phyloP scores from a whole-genome alignment of 2,113 vertebrate genomes.

The Colaptes auratus region DNA sequence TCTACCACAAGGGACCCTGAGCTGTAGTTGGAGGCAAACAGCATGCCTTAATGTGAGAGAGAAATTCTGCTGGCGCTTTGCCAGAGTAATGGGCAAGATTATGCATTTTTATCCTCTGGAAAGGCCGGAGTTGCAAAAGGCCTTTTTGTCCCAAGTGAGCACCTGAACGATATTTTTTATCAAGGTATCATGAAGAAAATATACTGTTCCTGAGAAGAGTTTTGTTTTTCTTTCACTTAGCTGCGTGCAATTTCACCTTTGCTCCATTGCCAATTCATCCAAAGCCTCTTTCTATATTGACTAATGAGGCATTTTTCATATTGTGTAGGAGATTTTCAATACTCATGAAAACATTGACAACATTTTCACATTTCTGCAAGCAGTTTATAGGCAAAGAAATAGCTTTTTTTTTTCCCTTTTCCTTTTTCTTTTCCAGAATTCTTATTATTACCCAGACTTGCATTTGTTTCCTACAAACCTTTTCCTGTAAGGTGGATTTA shows the following conservation, averaged over 20 bases:
- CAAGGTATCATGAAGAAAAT: slow-evolving; percentile 5
- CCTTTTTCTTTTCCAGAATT: neutral
- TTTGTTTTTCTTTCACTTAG: neutral
- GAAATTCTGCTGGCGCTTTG: neutral
- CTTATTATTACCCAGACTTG: neutral
- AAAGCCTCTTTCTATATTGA: neutral
- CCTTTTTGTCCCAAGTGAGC: slow-evolving; percentile 11
- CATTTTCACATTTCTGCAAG: slow-evolving; percentile 1
- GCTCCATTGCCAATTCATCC: neutral
- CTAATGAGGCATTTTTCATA: neutral
- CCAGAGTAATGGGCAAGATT: slow-evolving; percentile 10
- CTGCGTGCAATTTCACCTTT: slow-evolving; percentile 7
- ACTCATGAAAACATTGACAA: neutral
- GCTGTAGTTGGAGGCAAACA: slow-evolving; percentile 7
- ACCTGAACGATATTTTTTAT: neutral
- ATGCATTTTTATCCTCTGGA: neutral
- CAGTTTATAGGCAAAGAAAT: slow-evolving; percentile 15
- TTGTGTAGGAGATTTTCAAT: neutral
- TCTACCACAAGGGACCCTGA: slow-evolving; percentile 7
- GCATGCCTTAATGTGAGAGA: neutral
- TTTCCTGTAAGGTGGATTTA: neutral
- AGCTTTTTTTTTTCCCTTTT: neutral
- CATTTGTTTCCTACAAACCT: slow-evolving; percentile 11
- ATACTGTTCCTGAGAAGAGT: neutral
- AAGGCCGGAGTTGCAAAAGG: neutral